Percentiles rank a stretch among this genome's conserved stretches.
Evolutionary conservation across 2,888 invertebrate genomes (phyloP).

Genomic region (Rhingia campestris): DNA sequence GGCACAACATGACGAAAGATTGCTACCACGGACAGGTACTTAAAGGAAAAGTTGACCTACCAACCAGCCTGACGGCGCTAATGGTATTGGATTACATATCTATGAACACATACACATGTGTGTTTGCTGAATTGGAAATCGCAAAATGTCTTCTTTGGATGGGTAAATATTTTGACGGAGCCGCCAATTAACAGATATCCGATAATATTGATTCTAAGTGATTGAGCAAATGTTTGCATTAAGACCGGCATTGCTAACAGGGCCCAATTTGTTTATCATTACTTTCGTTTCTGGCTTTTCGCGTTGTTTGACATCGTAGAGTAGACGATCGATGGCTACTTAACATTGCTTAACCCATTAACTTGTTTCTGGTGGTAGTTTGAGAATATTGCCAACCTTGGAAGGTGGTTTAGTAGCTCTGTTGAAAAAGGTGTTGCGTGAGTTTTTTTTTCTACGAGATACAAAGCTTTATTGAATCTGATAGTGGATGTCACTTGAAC

Average conservation of each 20-base stretch:
- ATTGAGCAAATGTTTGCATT: constrained; percentile 20
- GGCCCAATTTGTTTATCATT: constrained; percentile 28
- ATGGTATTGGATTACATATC: constrained; percentile 16
- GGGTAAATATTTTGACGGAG: neutral
- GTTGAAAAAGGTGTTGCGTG: too few relatives aligned
- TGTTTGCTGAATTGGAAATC: neutral
- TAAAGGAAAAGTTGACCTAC: constrained; percentile 2
- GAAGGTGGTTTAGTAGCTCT: too few relatives aligned
- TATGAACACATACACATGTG: too few relatives aligned
- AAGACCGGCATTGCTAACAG: neutral
- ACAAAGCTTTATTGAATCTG: too few relatives aligned
- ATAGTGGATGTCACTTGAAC: too few relatives aligned
- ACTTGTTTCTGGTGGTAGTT: neutral
- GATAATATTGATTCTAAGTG: constrained; percentile 31
- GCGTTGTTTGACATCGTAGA: neutral
- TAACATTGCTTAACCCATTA: constrained; percentile 9
- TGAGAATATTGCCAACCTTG: too few relatives aligned
- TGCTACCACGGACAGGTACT: neutral
- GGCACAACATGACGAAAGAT: too few relatives aligned
- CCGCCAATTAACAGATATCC: constrained; percentile 26
- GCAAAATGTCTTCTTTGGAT: neutral
- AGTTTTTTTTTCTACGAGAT: too few relatives aligned
- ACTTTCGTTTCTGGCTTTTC: constrained; percentile 20
- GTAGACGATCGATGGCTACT: neutral
- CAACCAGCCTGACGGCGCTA: neutral